Conservation (phyloP, 2,113 vertebrate genomes). For the Centropus bengalensis region DNA sequence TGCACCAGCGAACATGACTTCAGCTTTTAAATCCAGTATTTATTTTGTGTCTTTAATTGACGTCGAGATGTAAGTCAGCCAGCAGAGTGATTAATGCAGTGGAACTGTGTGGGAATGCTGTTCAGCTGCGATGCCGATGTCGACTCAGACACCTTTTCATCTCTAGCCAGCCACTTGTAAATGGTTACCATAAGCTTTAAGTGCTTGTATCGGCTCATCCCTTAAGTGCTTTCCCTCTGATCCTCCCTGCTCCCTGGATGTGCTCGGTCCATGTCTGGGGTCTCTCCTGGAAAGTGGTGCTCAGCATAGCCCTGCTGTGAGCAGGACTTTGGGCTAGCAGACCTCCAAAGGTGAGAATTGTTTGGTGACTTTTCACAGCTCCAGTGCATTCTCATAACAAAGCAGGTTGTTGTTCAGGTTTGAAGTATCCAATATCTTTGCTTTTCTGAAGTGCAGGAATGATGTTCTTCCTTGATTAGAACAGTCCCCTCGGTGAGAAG, state of each 20-base stretch:
- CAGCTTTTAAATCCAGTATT: conserved; percentile 51
- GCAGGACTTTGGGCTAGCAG: background rate
- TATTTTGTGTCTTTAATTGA: conserved; percentile 50
- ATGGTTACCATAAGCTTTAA: background rate
- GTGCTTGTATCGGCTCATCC: background rate
- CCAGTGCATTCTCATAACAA: background rate
- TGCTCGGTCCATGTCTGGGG: rapidly evolving
- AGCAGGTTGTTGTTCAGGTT: background rate
- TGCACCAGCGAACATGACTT: conserved; percentile 17
- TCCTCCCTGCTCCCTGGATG: background rate
- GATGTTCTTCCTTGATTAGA: background rate
- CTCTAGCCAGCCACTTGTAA: background rate
- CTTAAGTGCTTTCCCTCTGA: background rate
- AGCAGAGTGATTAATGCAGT: conserved; percentile 41
- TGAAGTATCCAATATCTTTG: background rate
- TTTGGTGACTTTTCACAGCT: background rate
- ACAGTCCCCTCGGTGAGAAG: background rate
- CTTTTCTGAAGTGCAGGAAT: background rate
- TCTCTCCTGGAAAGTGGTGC: background rate
- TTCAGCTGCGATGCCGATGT: background rate
- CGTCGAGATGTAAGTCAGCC: background rate
- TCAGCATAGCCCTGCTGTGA: background rate
- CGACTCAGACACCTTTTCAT: background rate
- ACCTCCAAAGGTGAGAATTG: background rate
- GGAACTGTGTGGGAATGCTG: background rate